phyloP scores from a whole-genome alignment of 2,888 invertebrate species.

The Drosophila colorata region DNA sequence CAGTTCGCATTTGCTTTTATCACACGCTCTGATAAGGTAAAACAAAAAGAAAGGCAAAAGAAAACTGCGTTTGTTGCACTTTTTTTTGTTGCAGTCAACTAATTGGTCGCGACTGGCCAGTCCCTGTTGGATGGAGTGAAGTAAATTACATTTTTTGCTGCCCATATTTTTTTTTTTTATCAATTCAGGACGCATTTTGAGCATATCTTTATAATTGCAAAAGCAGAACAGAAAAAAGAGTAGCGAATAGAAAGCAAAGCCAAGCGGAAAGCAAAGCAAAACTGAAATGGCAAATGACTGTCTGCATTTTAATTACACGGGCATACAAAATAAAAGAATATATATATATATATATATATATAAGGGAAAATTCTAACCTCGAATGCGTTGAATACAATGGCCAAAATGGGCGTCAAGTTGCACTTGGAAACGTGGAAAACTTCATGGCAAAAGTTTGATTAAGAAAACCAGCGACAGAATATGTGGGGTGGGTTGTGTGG shows the following conservation, averaged over 20 bases:
- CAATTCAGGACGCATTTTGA: conserved; percentile 49
- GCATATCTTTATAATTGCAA: conserved; percentile 78
- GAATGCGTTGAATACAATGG: conserved; percentile 52
- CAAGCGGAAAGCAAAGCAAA: conserved; percentile 42
- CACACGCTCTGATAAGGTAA: conserved; percentile 40
- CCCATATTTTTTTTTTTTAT: conserved; percentile 44
- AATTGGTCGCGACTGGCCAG: conserved; percentile 61
- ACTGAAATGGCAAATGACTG: conserved; percentile 46
- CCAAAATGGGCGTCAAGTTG: conserved; percentile 38
- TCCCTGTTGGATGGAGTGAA: conserved; percentile 40
- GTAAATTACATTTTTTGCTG: conserved; percentile 66
- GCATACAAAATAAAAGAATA: conserved; percentile 32
- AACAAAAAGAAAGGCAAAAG: conserved; percentile 15
- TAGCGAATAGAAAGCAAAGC: conserved; percentile 38
- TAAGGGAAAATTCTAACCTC: conserved; percentile 66
- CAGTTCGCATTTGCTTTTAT: conserved; percentile 51
- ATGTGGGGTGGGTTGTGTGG: background rate
- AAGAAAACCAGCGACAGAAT: conserved; percentile 54
- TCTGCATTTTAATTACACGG: conserved; percentile 81
- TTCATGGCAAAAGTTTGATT: conserved; percentile 78
- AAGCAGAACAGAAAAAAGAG: conserved; percentile 4
- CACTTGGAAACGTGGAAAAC: conserved; percentile 38
- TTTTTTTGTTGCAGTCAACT: conserved; percentile 45
- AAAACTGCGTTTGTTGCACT: conserved; percentile 34
- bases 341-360: background rate